Percentiles rank a stretch among this genome's conserved stretches.
Conservation (phyloP, 2,888 invertebrate species). For the Pterobdella sp. region DNA sequence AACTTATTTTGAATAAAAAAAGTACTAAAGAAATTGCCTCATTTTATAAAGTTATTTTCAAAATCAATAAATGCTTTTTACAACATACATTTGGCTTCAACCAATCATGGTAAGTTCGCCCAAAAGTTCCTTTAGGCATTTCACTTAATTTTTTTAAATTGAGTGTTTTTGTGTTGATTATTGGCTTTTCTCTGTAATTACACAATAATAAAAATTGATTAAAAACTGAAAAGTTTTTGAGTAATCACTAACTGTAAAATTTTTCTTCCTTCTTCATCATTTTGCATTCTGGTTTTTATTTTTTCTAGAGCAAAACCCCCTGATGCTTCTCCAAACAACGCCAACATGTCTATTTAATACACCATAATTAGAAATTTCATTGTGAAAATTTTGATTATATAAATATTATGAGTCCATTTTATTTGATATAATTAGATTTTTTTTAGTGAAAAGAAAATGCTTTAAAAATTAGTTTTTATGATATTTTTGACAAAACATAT, state of each 20-base stretch:
- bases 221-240: not conserved
- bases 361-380: constrained; percentile 1
- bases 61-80: not conserved
- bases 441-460: constrained; percentile 8
- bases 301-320: constrained; percentile 63
- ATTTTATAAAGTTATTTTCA: not conserved
- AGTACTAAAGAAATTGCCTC: not conserved
- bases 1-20: not conserved
- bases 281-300: constrained; percentile 69
- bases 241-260: constrained; percentile 55
- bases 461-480: too few relatives aligned
- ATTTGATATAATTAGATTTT: not conserved
- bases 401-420: not conserved
- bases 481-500: too few relatives aligned
- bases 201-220: not conserved
- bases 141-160: constrained; percentile 64
- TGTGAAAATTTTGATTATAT: not conserved
- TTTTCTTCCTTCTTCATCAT: constrained; percentile 66
- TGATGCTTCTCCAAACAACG: constrained; percentile 85
- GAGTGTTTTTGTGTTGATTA: constrained; percentile 75
- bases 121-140: constrained; percentile 73
- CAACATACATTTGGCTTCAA: constrained; percentile 65
- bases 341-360: constrained; percentile 71
- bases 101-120: constrained; percentile 76
- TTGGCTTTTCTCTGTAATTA: constrained; percentile 62